phyloP scores from a whole-genome alignment of 2,113 vertebrate genomes.

The Tauraco erythrolophus region DNA sequence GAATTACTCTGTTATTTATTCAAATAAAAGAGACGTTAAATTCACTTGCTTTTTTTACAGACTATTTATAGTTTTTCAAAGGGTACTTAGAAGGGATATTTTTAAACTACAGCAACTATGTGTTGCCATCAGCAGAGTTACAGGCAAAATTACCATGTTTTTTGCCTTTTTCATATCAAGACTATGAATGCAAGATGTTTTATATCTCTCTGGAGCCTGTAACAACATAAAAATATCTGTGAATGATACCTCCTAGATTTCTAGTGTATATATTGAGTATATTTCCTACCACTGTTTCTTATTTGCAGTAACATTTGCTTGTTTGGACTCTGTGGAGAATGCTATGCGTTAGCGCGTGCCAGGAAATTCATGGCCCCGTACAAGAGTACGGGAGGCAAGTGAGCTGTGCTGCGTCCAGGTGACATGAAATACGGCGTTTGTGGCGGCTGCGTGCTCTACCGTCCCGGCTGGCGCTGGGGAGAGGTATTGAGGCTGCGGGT shows the following conservation, averaged over 20 bases:
- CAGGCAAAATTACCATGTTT: not conserved
- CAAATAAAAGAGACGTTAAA: not conserved
- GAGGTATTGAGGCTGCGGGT: not conserved
- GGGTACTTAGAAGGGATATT: not conserved
- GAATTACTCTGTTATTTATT: constrained; percentile 10
- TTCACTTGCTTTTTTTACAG: not conserved
- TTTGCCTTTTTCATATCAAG: not conserved
- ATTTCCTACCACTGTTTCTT: not conserved
- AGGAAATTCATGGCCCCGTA: not conserved
- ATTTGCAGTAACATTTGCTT: not conserved
- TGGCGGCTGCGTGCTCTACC: not conserved
- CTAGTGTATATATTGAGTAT: not conserved
- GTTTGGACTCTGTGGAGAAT: not conserved
- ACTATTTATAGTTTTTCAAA: not conserved
- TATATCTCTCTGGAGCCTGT: not conserved
- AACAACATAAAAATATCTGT: not conserved
- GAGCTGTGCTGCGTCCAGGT: not conserved
- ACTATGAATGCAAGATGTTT: not conserved
- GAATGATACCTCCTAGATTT: not conserved
- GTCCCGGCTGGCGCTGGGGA: not conserved
- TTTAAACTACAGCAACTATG: not conserved
- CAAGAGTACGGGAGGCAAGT: not conserved
- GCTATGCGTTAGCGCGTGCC: not conserved
- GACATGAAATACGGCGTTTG: not conserved
- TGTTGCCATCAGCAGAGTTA: not conserved